Evolutionary conservation across 1,140 invertebrate genomes (phyloP).

Genomic region (Lycorma delicatula): DNA sequence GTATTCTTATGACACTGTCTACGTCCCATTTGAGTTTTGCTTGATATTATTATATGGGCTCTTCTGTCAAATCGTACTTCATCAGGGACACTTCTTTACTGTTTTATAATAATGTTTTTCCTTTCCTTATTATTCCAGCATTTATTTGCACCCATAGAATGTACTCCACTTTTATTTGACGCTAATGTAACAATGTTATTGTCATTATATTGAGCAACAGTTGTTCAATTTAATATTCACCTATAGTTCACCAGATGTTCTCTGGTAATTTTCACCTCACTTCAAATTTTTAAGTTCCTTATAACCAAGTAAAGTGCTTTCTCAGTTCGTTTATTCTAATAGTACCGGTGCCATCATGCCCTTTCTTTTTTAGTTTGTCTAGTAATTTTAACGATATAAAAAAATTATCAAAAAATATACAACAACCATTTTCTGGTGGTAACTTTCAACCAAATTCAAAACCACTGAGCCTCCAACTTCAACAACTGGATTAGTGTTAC

Average conservation of each 20-base stretch:
- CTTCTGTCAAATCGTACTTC: too few species aligned
- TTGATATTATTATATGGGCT: too few species aligned
- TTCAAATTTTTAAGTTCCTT: neutral
- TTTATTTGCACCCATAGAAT: neutral
- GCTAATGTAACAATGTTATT: neutral
- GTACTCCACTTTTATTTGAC: neutral
- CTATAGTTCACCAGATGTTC: neutral
- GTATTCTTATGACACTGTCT: too few species aligned
- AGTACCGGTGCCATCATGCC: neutral
- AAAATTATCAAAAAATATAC: neutral
- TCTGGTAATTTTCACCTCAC: neutral
- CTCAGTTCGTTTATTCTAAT: neutral
- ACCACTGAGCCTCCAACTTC: neutral
- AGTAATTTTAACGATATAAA: neutral
- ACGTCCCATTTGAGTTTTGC: too few species aligned
- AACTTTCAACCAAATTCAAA: neutral
- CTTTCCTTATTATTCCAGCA: neutral
- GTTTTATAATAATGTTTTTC: neutral
- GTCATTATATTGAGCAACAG: neutral
- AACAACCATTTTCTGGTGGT: neutral
- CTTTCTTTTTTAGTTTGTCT: neutral
- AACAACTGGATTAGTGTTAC: neutral
- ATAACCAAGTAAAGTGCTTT: neutral
- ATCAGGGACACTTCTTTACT: too few species aligned
- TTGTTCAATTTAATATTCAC: too few species aligned